phyloP scores from a whole-genome alignment of 2,797 vertebrate species.

The Semotilus atromaculatus region DNA sequence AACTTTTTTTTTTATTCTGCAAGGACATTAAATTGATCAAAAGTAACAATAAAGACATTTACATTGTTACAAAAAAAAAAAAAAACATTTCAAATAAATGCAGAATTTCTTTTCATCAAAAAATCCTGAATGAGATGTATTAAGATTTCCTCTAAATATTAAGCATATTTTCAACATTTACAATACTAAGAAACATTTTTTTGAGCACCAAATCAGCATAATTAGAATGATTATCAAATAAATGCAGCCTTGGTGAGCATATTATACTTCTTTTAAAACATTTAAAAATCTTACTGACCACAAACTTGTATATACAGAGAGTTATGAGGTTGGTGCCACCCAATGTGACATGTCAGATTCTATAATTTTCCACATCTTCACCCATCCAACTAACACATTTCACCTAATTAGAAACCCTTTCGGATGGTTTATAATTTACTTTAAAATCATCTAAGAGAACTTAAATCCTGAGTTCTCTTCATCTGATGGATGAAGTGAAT shows the following conservation, averaged over 20 bases:
- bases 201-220: too few species aligned
- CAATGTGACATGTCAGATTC: background rate
- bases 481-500: constrained; percentile 14
- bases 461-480: background rate
- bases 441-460: background rate
- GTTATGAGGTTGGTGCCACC: background rate
- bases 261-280: background rate
- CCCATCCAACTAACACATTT: background rate
- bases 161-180: background rate
- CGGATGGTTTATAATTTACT: background rate
- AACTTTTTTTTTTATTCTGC: background rate
- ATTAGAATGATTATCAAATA: background rate
- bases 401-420: background rate
- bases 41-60: background rate
- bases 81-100: background rate
- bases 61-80: background rate
- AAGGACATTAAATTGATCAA: background rate
- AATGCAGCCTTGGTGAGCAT: background rate
- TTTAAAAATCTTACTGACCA: background rate
- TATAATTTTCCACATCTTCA: background rate
- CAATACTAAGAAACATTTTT: background rate
- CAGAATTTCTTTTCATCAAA: background rate
- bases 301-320: background rate
- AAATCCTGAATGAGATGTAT: background rate
- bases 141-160: background rate